These are phyloP conservation scores for Hexactinellida sp. DNA, from an alignment of 37 sponge, comb jelly and placozoan genomes.

Conservation along the genomic window DNA sequence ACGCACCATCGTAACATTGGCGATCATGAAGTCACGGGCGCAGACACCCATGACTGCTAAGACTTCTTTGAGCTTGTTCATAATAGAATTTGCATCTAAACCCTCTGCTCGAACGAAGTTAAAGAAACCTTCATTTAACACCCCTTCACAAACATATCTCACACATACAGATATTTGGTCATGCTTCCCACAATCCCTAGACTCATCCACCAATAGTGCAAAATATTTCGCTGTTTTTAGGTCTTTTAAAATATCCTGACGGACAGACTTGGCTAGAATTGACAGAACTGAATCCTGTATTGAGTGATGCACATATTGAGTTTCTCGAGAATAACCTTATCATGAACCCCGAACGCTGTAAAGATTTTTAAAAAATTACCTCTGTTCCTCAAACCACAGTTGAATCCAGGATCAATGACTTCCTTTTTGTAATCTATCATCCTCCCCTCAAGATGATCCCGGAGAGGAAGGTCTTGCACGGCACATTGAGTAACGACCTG, in stretches of 20 bases:
- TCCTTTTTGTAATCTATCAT: neutral
- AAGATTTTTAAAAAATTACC: neutral
- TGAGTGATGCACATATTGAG: neutral
- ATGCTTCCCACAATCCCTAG: neutral
- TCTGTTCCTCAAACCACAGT: neutral
- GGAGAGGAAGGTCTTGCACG: neutral
- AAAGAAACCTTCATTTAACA: neutral
- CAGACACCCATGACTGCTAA: neutral
- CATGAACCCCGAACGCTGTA: neutral
- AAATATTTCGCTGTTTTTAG: neutral
- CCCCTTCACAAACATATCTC: neutral
- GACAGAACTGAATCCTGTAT: neutral
- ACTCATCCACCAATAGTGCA: neutral
- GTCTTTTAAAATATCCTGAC: neutral
- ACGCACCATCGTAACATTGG: neutral
- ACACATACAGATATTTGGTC: neutral
- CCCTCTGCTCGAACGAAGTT: neutral
- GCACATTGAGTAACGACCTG: neutral
- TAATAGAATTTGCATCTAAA: neutral
- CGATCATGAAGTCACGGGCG: neutral
- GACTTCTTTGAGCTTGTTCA: neutral
- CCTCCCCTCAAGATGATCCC: neutral
- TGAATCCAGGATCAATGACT: neutral
- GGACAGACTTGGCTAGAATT: neutral
- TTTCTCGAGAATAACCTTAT: neutral